Evolutionary conservation across 2,888 invertebrate genomes (phyloP).

Genomic region (Philhelius pedissequus): DNA sequence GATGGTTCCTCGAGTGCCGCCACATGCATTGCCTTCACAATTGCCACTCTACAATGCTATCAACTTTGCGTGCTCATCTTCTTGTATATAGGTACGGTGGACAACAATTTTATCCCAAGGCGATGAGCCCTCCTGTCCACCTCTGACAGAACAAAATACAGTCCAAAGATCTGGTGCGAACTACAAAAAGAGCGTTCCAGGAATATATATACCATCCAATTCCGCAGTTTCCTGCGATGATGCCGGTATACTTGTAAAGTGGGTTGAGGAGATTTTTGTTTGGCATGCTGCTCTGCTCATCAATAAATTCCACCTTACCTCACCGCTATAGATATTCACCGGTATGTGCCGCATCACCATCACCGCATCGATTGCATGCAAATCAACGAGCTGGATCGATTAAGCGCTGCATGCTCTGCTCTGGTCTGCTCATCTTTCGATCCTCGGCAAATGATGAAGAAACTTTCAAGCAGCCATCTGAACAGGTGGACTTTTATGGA

Average conservation of each 20-base stretch:
- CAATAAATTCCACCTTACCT: constrained; percentile 20
- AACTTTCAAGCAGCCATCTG: constrained; percentile 1
- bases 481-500: constrained; percentile 65
- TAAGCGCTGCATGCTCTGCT: constrained; percentile 31
- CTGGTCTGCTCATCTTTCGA: constrained; percentile 1
- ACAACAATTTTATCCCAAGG: constrained; percentile 44
- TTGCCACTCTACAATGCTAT: constrained; percentile 8
- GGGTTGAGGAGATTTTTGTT: constrained; percentile 32
- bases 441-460: not conserved
- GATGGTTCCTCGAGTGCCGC: constrained; percentile 33
- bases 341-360: constrained; percentile 22
- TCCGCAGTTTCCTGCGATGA: not conserved
- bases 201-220: constrained; percentile 29
- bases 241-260: not conserved
- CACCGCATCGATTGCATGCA: constrained; percentile 50
- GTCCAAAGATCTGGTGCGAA: constrained; percentile 16
- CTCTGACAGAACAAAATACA: constrained; percentile 23
- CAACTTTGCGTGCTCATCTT: constrained; percentile 50
- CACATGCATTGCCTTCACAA: not conserved
- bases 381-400: constrained; percentile 59
- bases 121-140: constrained; percentile 43
- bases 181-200: not conserved
- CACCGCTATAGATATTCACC: not conserved
- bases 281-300: constrained; percentile 30
- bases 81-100: constrained; percentile 39